phyloP scores from a whole-genome alignment of 2,888 invertebrate species.

The Metopia argyrocephala region DNA sequence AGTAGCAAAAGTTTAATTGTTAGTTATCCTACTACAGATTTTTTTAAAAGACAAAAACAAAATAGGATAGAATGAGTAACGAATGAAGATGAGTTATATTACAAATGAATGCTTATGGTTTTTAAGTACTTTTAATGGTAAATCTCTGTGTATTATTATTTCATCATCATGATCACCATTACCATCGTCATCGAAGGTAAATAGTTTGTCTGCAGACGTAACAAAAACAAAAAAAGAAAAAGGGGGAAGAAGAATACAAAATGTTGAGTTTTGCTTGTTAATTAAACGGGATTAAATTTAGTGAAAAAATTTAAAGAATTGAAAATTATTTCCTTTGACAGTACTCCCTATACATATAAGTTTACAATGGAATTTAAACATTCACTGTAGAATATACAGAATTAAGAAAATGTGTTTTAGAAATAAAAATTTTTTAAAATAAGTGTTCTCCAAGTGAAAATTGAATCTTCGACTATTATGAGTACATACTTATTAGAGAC shows the following conservation, averaged over 20 bases:
- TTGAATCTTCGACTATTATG: no score
- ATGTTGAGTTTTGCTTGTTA: not conserved
- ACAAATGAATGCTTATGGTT: slow-evolving; percentile 62
- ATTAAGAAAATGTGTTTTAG: no score
- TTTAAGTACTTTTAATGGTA: slow-evolving; percentile 57
- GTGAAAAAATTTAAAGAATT: no score
- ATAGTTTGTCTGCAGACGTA: slow-evolving; percentile 22
- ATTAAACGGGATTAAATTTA: not conserved
- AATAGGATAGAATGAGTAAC: not conserved
- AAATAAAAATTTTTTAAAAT: no score
- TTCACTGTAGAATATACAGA: no score
- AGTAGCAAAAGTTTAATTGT: slow-evolving; percentile 64
- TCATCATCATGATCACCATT: slow-evolving; percentile 22
- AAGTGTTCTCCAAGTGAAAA: no score
- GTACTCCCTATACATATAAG: no score
- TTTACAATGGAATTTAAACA: no score
- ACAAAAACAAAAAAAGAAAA: not conserved
- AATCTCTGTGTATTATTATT: slow-evolving; percentile 44
- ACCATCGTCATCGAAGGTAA: slow-evolving; percentile 15
- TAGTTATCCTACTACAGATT: slow-evolving; percentile 55
- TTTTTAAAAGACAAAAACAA: slow-evolving; percentile 12
- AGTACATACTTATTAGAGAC: no score
- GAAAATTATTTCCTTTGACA: no score
- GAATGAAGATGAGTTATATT: slow-evolving; percentile 40
- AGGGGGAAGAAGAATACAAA: no score